Percentiles rank a stretch among this genome's conserved stretches.
phyloP scores from a whole-genome alignment of 2,888 invertebrate species.

The Patella ulyssiponensis region DNA sequence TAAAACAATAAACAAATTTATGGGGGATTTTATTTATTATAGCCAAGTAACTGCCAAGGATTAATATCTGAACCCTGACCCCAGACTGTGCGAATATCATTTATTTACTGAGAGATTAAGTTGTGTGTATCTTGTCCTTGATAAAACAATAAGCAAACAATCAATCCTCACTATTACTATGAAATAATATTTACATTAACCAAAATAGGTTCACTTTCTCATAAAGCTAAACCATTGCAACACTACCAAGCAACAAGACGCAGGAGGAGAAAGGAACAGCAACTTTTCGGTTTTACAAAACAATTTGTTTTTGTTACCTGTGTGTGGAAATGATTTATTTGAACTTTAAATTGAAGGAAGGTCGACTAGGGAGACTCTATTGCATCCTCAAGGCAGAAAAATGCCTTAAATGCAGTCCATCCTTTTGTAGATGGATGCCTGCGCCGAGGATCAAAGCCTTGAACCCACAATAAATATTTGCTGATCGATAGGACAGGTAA shows the following conservation, averaged over 20 bases:
- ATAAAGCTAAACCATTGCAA: too few species aligned
- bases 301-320: constrained; percentile 10
- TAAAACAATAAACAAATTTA: too few species aligned
- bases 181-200: constrained; percentile 2
- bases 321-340: constrained; percentile 4
- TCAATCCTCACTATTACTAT: neutral
- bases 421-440: constrained; percentile 23
- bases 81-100: too few species aligned
- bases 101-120: too few species aligned
- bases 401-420: constrained; percentile 21
- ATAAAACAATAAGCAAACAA: constrained; percentile 8
- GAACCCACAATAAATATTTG: neutral
- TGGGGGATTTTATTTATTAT: too few species aligned
- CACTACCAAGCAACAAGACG: neutral
- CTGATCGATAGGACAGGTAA: constrained; percentile 7
- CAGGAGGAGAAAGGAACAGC: neutral
- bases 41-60: too few species aligned
- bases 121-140: too few species aligned
- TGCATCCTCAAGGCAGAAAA: constrained; percentile 23
- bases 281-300: neutral
- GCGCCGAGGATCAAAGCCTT: constrained; percentile 19
- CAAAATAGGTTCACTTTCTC: neutral
- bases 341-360: neutral
- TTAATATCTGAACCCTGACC: too few species aligned
- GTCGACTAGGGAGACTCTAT: constrained; percentile 12